Evolutionary conservation across 2,113 vertebrate species (phyloP).

Genomic region (Lutjanus erythropterus): DNA sequence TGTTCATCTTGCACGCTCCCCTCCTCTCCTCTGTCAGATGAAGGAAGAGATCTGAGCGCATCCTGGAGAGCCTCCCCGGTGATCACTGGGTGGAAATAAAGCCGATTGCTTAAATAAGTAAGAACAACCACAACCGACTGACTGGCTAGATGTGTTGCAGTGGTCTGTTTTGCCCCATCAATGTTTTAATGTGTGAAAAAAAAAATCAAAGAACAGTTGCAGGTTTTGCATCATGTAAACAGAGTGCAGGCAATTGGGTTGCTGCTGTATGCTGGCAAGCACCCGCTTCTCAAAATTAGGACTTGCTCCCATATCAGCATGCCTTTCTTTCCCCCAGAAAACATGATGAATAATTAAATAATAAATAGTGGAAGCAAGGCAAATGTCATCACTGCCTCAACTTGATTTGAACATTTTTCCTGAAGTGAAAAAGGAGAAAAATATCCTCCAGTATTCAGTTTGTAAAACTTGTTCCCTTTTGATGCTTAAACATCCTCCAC

Average conservation of each 20-base stretch:
- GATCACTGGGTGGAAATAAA: constrained; percentile 64
- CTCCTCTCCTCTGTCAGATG: constrained; percentile 59
- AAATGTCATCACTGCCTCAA: constrained; percentile 44
- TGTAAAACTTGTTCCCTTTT: constrained; percentile 29
- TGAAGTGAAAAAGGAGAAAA: constrained; percentile 40
- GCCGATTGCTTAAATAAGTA: constrained; percentile 64
- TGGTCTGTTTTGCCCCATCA: constrained; percentile 40
- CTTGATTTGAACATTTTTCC: constrained; percentile 44
- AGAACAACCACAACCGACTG: constrained; percentile 46
- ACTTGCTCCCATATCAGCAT: constrained; percentile 30
- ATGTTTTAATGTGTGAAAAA: constrained; percentile 58
- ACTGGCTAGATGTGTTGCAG: constrained; percentile 35
- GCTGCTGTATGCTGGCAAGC: constrained; percentile 37
- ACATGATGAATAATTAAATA: constrained; percentile 75
- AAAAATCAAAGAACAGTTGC: constrained; percentile 56
- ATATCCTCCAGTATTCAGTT: constrained; percentile 24
- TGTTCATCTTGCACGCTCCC: constrained; percentile 51
- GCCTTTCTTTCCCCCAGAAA: constrained; percentile 40
- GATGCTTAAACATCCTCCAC: constrained; percentile 3
- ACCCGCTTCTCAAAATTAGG: constrained; percentile 51
- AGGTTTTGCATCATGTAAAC: constrained; percentile 59
- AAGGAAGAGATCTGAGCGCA: constrained; percentile 62
- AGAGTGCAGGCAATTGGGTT: constrained; percentile 42
- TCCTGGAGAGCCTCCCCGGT: constrained; percentile 56
- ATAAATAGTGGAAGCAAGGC: constrained; percentile 46